Conservation (phyloP, 2,113 vertebrate genomes). For the Tapirus terrestris region DNA sequence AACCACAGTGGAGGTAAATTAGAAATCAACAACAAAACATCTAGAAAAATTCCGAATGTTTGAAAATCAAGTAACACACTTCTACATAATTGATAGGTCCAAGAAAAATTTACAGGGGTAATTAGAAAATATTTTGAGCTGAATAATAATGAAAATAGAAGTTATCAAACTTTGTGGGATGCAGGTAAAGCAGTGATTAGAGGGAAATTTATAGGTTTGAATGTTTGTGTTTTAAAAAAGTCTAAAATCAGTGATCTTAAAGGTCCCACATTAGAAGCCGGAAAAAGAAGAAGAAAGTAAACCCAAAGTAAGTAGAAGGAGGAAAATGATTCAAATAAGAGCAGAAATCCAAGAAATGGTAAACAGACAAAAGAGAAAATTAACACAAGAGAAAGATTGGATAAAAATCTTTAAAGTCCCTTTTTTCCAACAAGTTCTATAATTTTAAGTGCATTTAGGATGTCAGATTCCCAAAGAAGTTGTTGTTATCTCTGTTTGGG, state of each 20-base stretch:
- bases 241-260: background rate
- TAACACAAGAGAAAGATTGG: background rate
- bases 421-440: background rate
- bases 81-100: background rate
- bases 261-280: background rate
- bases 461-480: background rate
- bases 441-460: background rate
- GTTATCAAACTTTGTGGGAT: background rate
- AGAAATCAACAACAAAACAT: background rate
- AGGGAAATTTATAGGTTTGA: background rate
- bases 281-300: background rate
- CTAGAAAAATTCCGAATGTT: background rate
- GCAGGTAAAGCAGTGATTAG: background rate
- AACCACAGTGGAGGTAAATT: background rate
- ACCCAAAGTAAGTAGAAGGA: background rate
- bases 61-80: background rate
- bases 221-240: background rate
- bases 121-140: background rate
- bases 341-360: background rate
- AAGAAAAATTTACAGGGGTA: background rate
- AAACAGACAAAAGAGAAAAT: background rate
- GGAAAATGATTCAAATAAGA: slow-evolving; percentile 33
- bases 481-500: background rate
- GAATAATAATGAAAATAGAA: background rate
- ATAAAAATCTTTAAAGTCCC: background rate